A percentile compares a stretch with the other conserved stretches of the same genome.
These are phyloP conservation scores for Schlechtendalia chinensis DNA, from an alignment of 1,140 invertebrate species.

Conservation along the genomic window DNA sequence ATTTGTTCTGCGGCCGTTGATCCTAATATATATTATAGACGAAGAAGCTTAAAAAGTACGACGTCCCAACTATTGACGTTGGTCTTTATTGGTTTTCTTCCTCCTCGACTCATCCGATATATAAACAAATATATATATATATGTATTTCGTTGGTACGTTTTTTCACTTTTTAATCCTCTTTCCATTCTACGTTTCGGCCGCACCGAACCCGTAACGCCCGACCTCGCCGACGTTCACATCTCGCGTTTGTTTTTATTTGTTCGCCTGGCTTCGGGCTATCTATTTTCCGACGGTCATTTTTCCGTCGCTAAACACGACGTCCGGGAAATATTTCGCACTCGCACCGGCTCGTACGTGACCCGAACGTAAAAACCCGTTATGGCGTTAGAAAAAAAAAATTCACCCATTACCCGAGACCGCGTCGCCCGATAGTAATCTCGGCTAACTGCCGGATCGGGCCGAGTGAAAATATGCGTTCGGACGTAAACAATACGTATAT, in stretches of 20 bases:
- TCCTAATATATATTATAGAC: neutral
- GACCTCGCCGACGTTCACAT: too few species aligned
- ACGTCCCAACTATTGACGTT: slow-evolving; percentile 30
- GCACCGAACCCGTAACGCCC: neutral
- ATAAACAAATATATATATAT: too few species aligned
- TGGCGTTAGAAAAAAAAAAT: neutral
- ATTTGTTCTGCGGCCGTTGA: slow-evolving; percentile 7
- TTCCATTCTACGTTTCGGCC: neutral
- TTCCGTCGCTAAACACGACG: neutral
- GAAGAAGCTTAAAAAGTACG: slow-evolving; percentile 14
- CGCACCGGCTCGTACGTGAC: neutral
- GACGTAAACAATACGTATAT: neutral
- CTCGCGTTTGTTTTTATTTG: neutral
- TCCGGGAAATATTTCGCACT: neutral
- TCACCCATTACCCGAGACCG: neutral
- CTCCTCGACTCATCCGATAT: neutral
- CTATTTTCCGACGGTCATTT: neutral
- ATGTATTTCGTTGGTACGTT: neutral
- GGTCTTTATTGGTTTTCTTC: slow-evolving; percentile 35
- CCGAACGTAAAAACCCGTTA: neutral
- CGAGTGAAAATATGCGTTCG: neutral
- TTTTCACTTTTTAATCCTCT: neutral
- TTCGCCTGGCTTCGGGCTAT: neutral
- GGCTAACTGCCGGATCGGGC: neutral
- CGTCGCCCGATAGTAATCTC: neutral